Conservation (phyloP, 2,888 invertebrate species). For the Anoncus sp. region DNA sequence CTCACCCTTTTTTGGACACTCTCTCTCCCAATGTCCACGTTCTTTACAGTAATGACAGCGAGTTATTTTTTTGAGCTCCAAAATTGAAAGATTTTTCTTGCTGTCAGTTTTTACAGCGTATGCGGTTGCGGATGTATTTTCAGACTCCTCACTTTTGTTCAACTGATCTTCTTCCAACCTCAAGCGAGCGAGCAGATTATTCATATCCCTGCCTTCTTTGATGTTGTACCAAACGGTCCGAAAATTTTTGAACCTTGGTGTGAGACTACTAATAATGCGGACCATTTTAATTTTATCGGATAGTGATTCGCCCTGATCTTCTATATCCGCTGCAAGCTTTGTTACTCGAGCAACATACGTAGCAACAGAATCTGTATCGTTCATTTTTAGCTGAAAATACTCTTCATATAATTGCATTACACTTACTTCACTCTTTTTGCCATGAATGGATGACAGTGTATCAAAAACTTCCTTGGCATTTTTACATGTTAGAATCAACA, state of each 20-base stretch:
- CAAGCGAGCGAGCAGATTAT: slow-evolving; percentile 29
- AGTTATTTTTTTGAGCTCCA: too few relatives aligned
- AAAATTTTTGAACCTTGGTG: slow-evolving; percentile 29
- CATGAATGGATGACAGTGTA: not conserved
- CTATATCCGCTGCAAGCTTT: slow-evolving; percentile 35
- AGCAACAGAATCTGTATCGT: slow-evolving; percentile 25
- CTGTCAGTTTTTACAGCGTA: too few relatives aligned
- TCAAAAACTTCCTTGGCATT: not conserved
- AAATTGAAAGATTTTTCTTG: too few relatives aligned
- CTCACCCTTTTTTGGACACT: not conserved
- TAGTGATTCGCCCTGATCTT: slow-evolving; percentile 47
- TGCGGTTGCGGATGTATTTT: too few relatives aligned
- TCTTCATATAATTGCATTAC: slow-evolving; percentile 32
- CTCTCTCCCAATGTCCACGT: slow-evolving; percentile 40
- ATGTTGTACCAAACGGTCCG: slow-evolving; percentile 49
- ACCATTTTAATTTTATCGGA: slow-evolving; percentile 54
- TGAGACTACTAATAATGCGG: slow-evolving; percentile 40
- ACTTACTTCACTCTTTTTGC: slow-evolving; percentile 11
- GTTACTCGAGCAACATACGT: slow-evolving; percentile 20
- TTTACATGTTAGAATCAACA: not conserved
- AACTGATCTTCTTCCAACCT: slow-evolving; percentile 41
- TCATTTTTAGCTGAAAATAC: slow-evolving; percentile 42
- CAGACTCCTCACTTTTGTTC: too few relatives aligned
- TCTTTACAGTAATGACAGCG: too few relatives aligned
- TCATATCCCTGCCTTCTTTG: slow-evolving; percentile 39